phyloP scores from a whole-genome alignment of 1,140 invertebrate genomes.

The Drosophila ambigua region DNA sequence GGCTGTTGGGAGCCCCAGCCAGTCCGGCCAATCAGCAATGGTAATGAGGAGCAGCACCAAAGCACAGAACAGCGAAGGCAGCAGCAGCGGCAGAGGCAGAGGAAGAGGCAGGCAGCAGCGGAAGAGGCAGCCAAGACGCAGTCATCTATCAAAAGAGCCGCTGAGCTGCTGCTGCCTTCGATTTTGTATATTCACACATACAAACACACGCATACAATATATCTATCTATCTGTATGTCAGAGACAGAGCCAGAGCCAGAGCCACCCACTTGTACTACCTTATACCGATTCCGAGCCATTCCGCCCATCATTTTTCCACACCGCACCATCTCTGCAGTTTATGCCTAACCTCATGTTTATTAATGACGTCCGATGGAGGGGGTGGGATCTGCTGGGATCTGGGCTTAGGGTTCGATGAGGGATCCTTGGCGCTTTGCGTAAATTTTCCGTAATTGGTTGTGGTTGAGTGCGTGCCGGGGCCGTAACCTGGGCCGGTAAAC shows the following conservation, averaged over 20 bases:
- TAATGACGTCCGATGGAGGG: slow-evolving; percentile 55
- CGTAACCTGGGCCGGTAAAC: slow-evolving; percentile 11
- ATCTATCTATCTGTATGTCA: slow-evolving; percentile 10
- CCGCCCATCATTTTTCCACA: slow-evolving; percentile 49
- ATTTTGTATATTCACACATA: slow-evolving; percentile 32
- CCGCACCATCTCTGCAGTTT: slow-evolving; percentile 25
- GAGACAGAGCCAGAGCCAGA: not conserved
- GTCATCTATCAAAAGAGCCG: slow-evolving; percentile 75
- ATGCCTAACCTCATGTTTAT: slow-evolving; percentile 69
- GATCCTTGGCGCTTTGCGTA: slow-evolving; percentile 65
- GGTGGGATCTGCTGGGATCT: too few relatives aligned
- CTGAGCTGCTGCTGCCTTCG: slow-evolving; percentile 51
- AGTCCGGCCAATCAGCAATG: slow-evolving; percentile 65
- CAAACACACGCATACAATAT: not conserved
- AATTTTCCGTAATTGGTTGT: slow-evolving; percentile 79
- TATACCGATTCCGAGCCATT: too few relatives aligned
- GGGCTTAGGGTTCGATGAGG: slow-evolving; percentile 3
- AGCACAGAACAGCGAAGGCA: not conserved
- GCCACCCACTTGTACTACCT: slow-evolving; percentile 1
- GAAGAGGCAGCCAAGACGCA: slow-evolving; percentile 36
- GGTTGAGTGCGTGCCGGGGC: slow-evolving; percentile 63
- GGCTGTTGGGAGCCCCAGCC: slow-evolving; percentile 27
- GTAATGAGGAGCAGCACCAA: slow-evolving; percentile 57
- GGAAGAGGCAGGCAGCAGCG: slow-evolving; percentile 8
- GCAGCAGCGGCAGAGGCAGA: slow-evolving; percentile 26